Percentiles rank a stretch among this genome's conserved stretches.
Conservation (phyloP, 2,113 vertebrate species). For the Dicentrarchus labrax region DNA sequence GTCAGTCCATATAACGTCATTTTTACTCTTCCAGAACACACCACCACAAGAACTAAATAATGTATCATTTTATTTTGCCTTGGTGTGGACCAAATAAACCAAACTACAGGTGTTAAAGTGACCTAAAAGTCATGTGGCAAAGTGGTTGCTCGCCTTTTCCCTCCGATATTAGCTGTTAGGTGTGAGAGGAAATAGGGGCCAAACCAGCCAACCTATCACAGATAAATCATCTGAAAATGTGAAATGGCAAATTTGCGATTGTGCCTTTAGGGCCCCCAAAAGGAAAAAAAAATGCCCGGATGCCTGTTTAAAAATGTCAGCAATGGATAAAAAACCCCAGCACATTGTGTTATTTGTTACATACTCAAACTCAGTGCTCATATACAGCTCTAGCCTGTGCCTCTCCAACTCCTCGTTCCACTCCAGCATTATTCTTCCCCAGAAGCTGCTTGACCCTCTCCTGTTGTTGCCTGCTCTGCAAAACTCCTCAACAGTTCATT, state of each 20-base stretch:
- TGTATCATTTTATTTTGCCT: neutral
- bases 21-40: neutral
- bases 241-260: slow-evolving; percentile 8
- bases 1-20: neutral
- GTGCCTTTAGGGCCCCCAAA: slow-evolving; percentile 2
- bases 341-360: neutral
- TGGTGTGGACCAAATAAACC: neutral
- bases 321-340: slow-evolving; percentile 21
- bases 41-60: neutral
- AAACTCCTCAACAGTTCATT: slow-evolving; percentile 50
- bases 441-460: slow-evolving; percentile 47
- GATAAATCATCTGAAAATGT: neutral
- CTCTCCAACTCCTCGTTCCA: slow-evolving; percentile 57
- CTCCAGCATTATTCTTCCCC: slow-evolving; percentile 38
- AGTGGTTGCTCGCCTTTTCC: neutral
- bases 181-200: neutral
- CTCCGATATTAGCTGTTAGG: neutral
- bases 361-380: neutral
- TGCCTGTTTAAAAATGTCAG: slow-evolving; percentile 30
- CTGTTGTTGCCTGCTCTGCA: slow-evolving; percentile 25
- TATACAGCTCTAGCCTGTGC: slow-evolving; percentile 16
- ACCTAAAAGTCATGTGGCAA: neutral
- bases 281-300: slow-evolving; percentile 5
- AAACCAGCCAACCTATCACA: no score
- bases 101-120: neutral